Percentiles rank a stretch among this genome's conserved stretches.
Conservation (phyloP, 2,113 vertebrate genomes). For the Epinephelus moara region DNA sequence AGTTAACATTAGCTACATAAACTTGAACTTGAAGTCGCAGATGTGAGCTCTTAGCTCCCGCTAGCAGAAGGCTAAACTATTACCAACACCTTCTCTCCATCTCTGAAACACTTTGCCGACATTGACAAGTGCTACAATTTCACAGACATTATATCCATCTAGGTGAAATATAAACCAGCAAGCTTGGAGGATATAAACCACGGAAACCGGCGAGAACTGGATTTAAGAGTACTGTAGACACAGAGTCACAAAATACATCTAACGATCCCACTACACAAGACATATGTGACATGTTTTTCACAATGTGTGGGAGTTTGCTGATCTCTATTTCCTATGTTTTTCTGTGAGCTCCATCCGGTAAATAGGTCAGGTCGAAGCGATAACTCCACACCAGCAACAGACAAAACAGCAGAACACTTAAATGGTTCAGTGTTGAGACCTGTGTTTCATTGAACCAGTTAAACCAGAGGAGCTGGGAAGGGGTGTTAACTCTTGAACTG, state of each 20-base stretch:
- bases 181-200: slow-evolving; percentile 8
- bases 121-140: neutral
- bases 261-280: slow-evolving; percentile 30
- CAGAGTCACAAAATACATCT: slow-evolving; percentile 44
- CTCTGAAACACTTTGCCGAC: no score
- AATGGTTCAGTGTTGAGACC: slow-evolving; percentile 16
- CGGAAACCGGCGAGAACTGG: neutral
- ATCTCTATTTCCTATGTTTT: slow-evolving; percentile 55
- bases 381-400: slow-evolving; percentile 20
- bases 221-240: slow-evolving; percentile 43
- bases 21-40: no score
- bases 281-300: slow-evolving; percentile 13
- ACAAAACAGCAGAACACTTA: neutral
- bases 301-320: slow-evolving; percentile 19
- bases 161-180: slow-evolving; percentile 29
- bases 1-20: no score
- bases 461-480: neutral
- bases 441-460: slow-evolving; percentile 29
- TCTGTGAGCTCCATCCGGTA: slow-evolving; percentile 5
- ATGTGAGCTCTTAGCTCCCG: no score
- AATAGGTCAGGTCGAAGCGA: slow-evolving; percentile 34
- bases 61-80: no score
- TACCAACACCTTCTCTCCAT: no score
- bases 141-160: slow-evolving; percentile 18
- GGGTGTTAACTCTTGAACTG: slow-evolving; percentile 18